phyloP scores from a whole-genome alignment of 1,140 invertebrate species.

The Bicyclus anynana region DNA sequence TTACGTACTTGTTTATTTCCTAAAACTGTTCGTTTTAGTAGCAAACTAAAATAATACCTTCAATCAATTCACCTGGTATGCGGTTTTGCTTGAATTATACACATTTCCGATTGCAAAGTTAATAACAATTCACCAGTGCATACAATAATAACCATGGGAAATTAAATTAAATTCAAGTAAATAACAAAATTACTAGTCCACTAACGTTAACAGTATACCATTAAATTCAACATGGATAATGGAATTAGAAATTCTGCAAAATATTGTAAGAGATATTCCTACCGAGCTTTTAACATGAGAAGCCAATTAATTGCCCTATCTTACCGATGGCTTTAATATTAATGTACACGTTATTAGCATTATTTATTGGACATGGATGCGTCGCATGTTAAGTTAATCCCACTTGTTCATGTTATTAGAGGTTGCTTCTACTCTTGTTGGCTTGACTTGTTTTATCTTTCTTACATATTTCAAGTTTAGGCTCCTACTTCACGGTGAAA shows the following conservation, averaged over 20 bases:
- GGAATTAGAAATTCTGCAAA: constrained; percentile 12
- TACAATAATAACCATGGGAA: background rate
- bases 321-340: constrained; percentile 15
- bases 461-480: no score
- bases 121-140: constrained; percentile 8
- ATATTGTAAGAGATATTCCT: constrained; percentile 7
- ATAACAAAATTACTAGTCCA: background rate
- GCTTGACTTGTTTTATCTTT: no score
- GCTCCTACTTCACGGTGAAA: no score
- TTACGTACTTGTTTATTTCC: no score
- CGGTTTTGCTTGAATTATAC: background rate
- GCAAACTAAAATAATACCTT: no score
- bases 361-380: constrained; percentile 15
- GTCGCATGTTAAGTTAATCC: constrained; percentile 7
- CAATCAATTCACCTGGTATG: no score
- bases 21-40: no score
- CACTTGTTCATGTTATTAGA: background rate
- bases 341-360: constrained; percentile 17
- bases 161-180: background rate
- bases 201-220: background rate
- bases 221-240: constrained; percentile 4
- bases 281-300: constrained; percentile 6
- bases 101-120: background rate
- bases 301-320: constrained; percentile 15
- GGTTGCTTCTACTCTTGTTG: no score